These are phyloP conservation scores for Caenorhabditis sp. DNA, from an alignment of 2,888 invertebrate genomes.

Conservation along the genomic window DNA sequence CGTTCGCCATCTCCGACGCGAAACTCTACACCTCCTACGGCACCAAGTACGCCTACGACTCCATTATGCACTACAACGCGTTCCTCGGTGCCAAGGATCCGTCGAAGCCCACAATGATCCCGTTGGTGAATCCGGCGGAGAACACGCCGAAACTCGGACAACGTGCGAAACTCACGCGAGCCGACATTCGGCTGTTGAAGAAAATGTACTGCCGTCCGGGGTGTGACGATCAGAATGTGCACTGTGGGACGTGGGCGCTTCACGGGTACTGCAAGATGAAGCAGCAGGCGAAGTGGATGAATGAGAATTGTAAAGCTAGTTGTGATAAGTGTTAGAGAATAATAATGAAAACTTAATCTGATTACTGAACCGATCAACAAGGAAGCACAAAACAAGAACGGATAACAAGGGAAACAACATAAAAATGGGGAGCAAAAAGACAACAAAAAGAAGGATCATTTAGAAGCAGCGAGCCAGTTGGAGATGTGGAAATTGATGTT, in stretches of 20 bases:
- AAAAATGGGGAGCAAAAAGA: slow-evolving; percentile 15
- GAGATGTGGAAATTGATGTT: slow-evolving; percentile 66
- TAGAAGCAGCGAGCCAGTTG: slow-evolving; percentile 54
- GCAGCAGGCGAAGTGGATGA: slow-evolving; percentile 75
- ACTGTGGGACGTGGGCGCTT: slow-evolving; percentile 82
- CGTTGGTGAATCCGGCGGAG: slow-evolving; percentile 67
- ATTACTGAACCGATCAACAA: too few species aligned
- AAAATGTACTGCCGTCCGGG: slow-evolving; percentile 81
- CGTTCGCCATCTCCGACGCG: slow-evolving; percentile 77
- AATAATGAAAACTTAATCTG: not conserved
- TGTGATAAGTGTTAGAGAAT: slow-evolving; percentile 68
- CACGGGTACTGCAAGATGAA: slow-evolving; percentile 73
- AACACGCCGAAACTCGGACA: slow-evolving; percentile 78
- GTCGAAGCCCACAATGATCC: slow-evolving; percentile 78
- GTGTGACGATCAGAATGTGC: slow-evolving; percentile 78
- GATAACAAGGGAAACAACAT: slow-evolving; percentile 2
- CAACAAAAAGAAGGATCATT: slow-evolving; percentile 10
- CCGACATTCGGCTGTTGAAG: slow-evolving; percentile 77
- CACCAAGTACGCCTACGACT: slow-evolving; percentile 76
- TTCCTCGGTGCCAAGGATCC: slow-evolving; percentile 74
- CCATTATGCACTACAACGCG: slow-evolving; percentile 81
- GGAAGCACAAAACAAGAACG: too few species aligned
- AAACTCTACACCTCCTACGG: slow-evolving; percentile 78
- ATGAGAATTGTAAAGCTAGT: slow-evolving; percentile 79
- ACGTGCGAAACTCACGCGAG: slow-evolving; percentile 73